Evolutionary conservation across 1,140 invertebrate genomes (phyloP), one percentile per base, ranked within the genome.

Genomic region (Drosophila takahashii): DNA sequence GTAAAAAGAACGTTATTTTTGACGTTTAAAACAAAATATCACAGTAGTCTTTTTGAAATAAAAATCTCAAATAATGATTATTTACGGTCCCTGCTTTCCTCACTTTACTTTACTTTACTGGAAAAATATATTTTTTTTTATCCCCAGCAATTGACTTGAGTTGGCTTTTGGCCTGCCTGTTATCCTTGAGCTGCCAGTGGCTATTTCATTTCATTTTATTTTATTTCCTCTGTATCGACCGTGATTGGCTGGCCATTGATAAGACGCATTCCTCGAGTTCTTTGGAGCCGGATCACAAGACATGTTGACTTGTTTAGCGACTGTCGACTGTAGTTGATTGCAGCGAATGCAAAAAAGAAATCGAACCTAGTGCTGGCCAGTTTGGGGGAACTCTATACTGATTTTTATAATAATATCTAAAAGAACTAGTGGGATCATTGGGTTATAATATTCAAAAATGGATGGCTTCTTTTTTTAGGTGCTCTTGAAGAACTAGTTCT

Each of bases 121-220:
- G n/a, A n/a, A n/a, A n/a, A n/a, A n/a, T n/a, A n/a, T n/a, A n/a
- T n/a, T n/a, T n/a, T 18, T 18, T 10, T 11, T 11, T n/a, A 7
- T n/a, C 22, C 18, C n/a, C 13, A 26, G 6, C 42, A 66, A 60
- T 60, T 52, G 65, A 52, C 45, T 34, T 32, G 54, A 39, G 18
- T 53, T 71, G 54, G 18, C 54, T 50, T 44, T 60, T 52, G 47
- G 48, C 41, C 22, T 27, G 54, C 37, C 34, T 45, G 47, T 54
- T 74, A 75, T 75, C 72, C 72, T 75, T 75, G 72, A 75, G 37
- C 72, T 74, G 69, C 71, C 71, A 73, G 71, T 72, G 52, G 47
- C 18, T 22, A 51, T 58, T 71, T 73, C 52, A 45, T 29, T 60
- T 27, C n/a, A 27, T 13, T 41, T 26, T 27, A 13, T 11, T 11